These are phyloP conservation scores for Enhydra lutris DNA, from an alignment of 2,113 vertebrate species.

Conservation along the genomic window DNA sequence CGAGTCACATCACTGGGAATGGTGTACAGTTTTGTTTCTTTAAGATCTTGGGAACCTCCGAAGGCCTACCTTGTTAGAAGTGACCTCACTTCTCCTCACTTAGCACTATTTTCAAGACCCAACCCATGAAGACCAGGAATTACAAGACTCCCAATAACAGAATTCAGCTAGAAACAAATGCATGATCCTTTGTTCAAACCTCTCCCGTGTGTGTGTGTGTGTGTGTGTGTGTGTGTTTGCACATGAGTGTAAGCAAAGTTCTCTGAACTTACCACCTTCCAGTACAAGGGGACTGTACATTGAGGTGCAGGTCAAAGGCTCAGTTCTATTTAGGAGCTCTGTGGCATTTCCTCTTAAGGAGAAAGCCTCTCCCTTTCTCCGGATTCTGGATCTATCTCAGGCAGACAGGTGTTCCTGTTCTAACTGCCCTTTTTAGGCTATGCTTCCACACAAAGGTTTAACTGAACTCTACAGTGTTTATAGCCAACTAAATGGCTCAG, in stretches of 20 bases:
- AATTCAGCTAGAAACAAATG: neutral
- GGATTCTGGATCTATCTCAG: slow-evolving; percentile 21
- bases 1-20: neutral
- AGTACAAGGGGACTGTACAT: neutral
- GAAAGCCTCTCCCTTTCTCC: neutral
- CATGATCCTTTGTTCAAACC: neutral
- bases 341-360: neutral
- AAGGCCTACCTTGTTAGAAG: neutral
- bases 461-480: neutral
- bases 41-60: neutral
- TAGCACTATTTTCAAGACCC: neutral
- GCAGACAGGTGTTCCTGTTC: neutral
- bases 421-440: neutral
- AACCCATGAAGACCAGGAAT: neutral
- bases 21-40: neutral
- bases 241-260: neutral
- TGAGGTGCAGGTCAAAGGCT: slow-evolving; percentile 12
- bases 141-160: neutral
- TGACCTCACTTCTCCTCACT: neutral
- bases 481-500: neutral
- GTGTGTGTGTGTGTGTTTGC: neutral
- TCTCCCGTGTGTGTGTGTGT: neutral
- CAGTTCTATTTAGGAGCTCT: neutral
- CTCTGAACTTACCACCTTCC: neutral
- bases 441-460: neutral